phyloP scores from a whole-genome alignment of 2,797 vertebrate genomes.

The Cuniculus paca region DNA sequence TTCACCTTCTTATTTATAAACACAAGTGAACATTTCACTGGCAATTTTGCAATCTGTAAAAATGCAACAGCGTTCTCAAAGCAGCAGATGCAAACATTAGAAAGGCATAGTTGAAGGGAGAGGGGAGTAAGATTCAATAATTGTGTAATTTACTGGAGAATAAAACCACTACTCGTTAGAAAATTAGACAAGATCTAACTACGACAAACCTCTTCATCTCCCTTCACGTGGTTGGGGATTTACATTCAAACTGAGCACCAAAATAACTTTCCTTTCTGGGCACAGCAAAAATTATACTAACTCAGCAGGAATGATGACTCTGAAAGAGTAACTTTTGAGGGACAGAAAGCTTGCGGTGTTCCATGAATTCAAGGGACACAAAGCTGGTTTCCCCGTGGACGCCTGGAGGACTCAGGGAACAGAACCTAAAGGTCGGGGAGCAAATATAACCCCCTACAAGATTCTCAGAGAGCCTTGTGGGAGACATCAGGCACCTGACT shows the following conservation, averaged over 20 bases:
- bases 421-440: background rate
- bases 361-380: conserved; percentile 41
- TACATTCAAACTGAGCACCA: conserved; percentile 83
- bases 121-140: conserved; percentile 66
- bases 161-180: conserved; percentile 73
- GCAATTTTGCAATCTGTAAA: conserved; percentile 46
- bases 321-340: conserved; percentile 67
- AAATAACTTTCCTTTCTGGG: conserved; percentile 81
- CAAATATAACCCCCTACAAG: conserved; percentile 44
- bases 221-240: conserved; percentile 72
- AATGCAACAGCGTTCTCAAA: conserved; percentile 39
- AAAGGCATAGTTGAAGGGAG: conserved; percentile 48
- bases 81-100: background rate
- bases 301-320: conserved; percentile 69
- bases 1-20: conserved; percentile 23
- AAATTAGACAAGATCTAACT: conserved; percentile 70
- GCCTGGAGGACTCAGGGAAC: background rate
- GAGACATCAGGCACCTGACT: background rate
- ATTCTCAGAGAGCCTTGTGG: background rate
- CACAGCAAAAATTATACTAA: conserved; percentile 73
- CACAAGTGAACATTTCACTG: background rate
- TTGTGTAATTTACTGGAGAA: conserved; percentile 47
- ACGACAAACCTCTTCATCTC: conserved; percentile 73
- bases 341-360: conserved; percentile 73
- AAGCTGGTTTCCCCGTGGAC: background rate